phyloP scores from a whole-genome alignment of 2,113 vertebrate species.

The Triplophysa tibetana region DNA sequence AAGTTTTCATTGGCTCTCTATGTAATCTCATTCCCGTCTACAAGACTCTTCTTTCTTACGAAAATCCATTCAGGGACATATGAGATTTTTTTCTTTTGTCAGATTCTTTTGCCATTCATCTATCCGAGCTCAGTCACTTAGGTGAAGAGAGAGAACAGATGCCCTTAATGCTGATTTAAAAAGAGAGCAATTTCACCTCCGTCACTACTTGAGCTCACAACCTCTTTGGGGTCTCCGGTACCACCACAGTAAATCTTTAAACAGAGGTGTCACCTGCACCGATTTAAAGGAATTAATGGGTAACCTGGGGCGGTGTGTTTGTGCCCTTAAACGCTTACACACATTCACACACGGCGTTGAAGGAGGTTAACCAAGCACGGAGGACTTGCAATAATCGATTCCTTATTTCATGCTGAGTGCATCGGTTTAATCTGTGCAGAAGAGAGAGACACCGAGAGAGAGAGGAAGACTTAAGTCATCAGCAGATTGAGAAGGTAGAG shows the following conservation, averaged over 20 bases:
- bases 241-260: constrained; percentile 67
- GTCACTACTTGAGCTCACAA: constrained; percentile 25
- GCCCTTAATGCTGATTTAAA: constrained; percentile 37
- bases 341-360: constrained; percentile 55
- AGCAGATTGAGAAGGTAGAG: constrained; percentile 18
- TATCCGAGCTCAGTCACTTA: constrained; percentile 5
- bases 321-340: constrained; percentile 20
- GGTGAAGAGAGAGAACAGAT: constrained; percentile 1
- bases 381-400: constrained; percentile 77
- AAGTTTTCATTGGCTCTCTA: not conserved
- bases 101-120: constrained; percentile 4
- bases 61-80: constrained; percentile 1
- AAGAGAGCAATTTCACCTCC: constrained; percentile 30
- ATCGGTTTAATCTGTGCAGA: constrained; percentile 67
- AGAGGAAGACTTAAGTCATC: constrained; percentile 23
- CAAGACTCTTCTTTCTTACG: not conserved
- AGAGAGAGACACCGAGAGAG: constrained; percentile 19
- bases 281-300: constrained; percentile 67
- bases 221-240: constrained; percentile 50
- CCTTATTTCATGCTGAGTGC: constrained; percentile 79
- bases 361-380: constrained; percentile 72
- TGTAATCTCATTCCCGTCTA: not conserved
- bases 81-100: not conserved
- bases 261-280: constrained; percentile 66
- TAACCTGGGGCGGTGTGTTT: constrained; percentile 14